Conservation (phyloP, 2,113 vertebrate genomes). For the Chaetura pelagica region DNA sequence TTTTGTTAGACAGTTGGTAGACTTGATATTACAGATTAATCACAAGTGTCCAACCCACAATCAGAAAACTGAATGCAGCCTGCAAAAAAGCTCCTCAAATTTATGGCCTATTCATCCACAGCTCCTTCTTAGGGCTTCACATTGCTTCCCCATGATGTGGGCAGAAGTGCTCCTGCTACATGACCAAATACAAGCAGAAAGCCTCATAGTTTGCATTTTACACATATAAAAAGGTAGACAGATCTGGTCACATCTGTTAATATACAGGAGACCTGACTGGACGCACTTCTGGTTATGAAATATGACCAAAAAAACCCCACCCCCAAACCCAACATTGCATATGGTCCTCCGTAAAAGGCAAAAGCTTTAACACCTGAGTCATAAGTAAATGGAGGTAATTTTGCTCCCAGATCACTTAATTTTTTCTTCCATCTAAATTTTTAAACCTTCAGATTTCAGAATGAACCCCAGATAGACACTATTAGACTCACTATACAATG, state of each 20-base stretch:
- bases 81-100: background rate
- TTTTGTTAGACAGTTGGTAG: background rate
- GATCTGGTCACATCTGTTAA: background rate
- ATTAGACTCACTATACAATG: background rate
- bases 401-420: background rate
- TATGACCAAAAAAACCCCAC: background rate
- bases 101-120: background rate
- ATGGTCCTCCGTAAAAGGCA: background rate
- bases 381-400: background rate
- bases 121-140: background rate
- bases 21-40: background rate
- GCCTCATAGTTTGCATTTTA: background rate
- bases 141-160: background rate
- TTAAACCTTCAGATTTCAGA: background rate
- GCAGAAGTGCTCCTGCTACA: background rate
- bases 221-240: background rate
- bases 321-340: background rate
- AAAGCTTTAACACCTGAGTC: background rate
- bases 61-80: background rate
- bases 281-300: background rate
- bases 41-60: background rate
- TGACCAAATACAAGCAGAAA: background rate
- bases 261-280: background rate
- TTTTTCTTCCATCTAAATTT: background rate
- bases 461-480: background rate